Percentiles rank a stretch among this genome's conserved stretches.
Evolutionary conservation across 2,113 vertebrate genomes (phyloP).

Genomic region (Ornithorhynchus anatinus): DNA sequence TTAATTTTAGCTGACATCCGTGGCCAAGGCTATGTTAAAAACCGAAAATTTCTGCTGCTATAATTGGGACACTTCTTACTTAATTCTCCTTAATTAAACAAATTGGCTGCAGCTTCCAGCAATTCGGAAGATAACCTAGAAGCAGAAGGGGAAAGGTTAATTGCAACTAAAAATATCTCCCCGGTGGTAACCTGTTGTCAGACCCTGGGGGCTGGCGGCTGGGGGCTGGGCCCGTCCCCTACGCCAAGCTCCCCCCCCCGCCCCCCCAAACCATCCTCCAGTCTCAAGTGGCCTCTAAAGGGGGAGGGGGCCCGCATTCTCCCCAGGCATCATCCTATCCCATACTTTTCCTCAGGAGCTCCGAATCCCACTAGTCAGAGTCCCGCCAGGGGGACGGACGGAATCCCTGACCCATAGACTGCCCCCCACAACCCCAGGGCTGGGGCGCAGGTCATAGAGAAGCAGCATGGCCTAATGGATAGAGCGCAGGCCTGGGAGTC

Average conservation of each 20-base stretch:
- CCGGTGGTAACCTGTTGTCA: background rate
- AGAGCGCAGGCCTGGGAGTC: no score
- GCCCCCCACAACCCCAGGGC: no score
- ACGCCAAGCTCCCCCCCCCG: background rate
- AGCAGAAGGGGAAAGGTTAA: constrained; percentile 16
- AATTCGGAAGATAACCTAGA: background rate
- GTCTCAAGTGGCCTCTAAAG: background rate
- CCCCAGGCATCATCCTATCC: background rate
- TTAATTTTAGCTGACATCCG: constrained; percentile 16
- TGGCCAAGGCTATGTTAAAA: constrained; percentile 8
- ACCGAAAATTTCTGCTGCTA: constrained; percentile 9
- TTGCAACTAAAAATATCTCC: constrained; percentile 25
- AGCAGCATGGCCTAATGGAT: no score
- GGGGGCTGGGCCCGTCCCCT: background rate
- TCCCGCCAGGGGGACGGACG: no score
- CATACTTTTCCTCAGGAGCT: background rate
- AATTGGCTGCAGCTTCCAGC: constrained; percentile 20
- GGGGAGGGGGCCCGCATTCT: background rate
- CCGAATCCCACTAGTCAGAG: background rate
- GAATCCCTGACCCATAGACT: no score
- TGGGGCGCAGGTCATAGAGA: no score
- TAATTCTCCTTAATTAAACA: constrained; percentile 33
- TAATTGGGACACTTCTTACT: constrained; percentile 28
- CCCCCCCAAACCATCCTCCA: no score
- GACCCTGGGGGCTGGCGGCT: background rate